Conservation (phyloP, 2,888 invertebrate genomes). For the Temnothorax unifasciatus region DNA sequence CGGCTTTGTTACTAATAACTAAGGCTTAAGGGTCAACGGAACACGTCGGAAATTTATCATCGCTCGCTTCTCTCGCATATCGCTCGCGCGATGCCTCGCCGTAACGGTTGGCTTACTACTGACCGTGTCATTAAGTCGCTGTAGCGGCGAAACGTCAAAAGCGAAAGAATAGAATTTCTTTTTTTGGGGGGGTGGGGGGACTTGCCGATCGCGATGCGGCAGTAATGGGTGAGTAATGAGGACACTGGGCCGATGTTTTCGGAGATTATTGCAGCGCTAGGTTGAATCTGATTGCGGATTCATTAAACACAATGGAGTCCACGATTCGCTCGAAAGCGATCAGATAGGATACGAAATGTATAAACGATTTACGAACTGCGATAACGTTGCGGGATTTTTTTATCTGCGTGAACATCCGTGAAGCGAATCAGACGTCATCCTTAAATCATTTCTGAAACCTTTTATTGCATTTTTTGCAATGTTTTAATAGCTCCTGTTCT, state of each 20-base stretch:
- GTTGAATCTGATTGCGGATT: slow-evolving; percentile 9
- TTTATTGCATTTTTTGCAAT: not conserved
- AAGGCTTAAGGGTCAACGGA: slow-evolving; percentile 25
- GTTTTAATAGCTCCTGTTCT: not conserved
- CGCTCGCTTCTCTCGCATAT: not conserved
- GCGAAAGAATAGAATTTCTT: slow-evolving; percentile 26
- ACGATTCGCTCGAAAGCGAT: not conserved
- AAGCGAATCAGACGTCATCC: not conserved
- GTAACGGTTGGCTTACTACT: slow-evolving; percentile 10
- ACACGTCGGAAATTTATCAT: slow-evolving; percentile 34
- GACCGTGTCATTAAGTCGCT: slow-evolving; percentile 39
- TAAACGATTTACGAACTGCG: slow-evolving; percentile 5
- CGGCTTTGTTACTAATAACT: slow-evolving; percentile 3
- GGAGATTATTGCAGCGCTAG: slow-evolving; percentile 6
- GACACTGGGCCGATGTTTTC: slow-evolving; percentile 33
- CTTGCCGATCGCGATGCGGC: not conserved
- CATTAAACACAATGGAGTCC: not conserved
- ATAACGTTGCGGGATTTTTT: not conserved
- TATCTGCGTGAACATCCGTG: not conserved
- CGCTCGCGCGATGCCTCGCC: slow-evolving; percentile 3
- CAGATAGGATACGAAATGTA: slow-evolving; percentile 7
- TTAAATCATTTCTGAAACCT: not conserved
- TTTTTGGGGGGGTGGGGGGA: not conserved
- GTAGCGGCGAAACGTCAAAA: slow-evolving; percentile 17
- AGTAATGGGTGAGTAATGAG: slow-evolving; percentile 27